phyloP scores from a whole-genome alignment of 2,113 vertebrate genomes.

The Datnioides undecimradiatus region DNA sequence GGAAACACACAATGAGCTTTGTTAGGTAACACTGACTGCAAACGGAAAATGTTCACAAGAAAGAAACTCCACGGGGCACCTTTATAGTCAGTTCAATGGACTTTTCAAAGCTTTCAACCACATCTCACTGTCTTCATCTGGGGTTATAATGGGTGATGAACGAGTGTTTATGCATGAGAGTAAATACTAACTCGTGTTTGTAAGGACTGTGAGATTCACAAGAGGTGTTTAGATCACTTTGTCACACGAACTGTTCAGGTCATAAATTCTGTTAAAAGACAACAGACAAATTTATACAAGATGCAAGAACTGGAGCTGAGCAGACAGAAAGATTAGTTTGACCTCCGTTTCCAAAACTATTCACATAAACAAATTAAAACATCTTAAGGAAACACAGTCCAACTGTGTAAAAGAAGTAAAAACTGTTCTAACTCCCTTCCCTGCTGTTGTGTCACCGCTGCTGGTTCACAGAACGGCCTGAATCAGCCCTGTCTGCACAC shows the following conservation, averaged over 20 bases:
- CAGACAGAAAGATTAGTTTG: background rate
- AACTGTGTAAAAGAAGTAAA: background rate
- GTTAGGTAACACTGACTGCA: background rate
- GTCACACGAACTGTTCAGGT: too few relatives aligned
- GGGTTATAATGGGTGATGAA: background rate
- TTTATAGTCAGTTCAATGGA: background rate
- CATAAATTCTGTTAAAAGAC: too few relatives aligned
- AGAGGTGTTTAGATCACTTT: too few relatives aligned
- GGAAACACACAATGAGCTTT: background rate
- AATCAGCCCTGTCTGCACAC: constrained; percentile 59
- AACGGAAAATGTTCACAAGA: background rate
- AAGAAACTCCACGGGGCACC: background rate
- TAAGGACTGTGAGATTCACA: background rate
- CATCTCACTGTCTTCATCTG: background rate
- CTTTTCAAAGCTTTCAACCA: background rate
- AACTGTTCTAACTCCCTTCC: background rate
- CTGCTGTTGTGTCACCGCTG: constrained; percentile 26
- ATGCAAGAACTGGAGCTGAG: background rate
- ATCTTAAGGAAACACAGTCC: background rate
- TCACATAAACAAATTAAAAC: background rate
- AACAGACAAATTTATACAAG: too few relatives aligned
- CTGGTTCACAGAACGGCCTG: constrained; percentile 46
- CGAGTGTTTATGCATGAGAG: too few relatives aligned
- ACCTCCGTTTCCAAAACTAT: background rate
- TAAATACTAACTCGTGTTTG: background rate